Evolutionary conservation across 2,797 vertebrate genomes (phyloP), one percentile per base, ranked within the genome.

Genomic region (Oreochromis grahami): DNA sequence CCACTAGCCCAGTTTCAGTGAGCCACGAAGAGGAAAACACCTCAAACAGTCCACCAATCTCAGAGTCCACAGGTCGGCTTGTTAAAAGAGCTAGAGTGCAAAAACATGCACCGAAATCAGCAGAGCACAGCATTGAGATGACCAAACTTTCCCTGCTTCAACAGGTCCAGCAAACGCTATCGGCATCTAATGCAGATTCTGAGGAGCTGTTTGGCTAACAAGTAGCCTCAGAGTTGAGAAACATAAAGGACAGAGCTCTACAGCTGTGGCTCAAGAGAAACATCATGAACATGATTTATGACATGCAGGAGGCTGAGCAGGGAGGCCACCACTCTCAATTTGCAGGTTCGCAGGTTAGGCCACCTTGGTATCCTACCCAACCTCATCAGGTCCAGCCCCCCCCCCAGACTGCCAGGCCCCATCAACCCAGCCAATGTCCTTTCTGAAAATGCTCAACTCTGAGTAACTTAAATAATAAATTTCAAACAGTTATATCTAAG

Each of bases 1-100:
- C 0, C 51, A 52, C 3, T 0, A 53, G n/a, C 21, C 51, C 11
- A 3, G 11, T 53, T 53, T 53, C 51, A 53, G 51, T 24, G 51
- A 53, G n/a, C 11, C 51, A 53, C 11, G 0, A 53, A 53, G 51
- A 7, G 51, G 21, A 53, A 53, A 24, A 53, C 51, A 53, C 51
- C 21, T 53, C n/a, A 53, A 53, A 13, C 10, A 53, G 11, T 53
- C 11, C n/a, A 53, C n/a, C 51, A 4, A 7, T 24, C 0, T 4
- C 51, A 53, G n/a, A 53, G n/a, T 53, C 6, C 11, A 24, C n/a
- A 24, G n/a, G 3, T 53, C 0, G 1, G n/a, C n/a, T 24, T 53
- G 51, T 53, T 53, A 24, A 53, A 7, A 53, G 52, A 24, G 2
- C 52, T 13, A 53, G 21, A 24, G 3, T 53, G 52, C 52, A 53